Evolutionary conservation across 2,888 invertebrate genomes (phyloP).

Genomic region (Schizotus pectinicornis): DNA sequence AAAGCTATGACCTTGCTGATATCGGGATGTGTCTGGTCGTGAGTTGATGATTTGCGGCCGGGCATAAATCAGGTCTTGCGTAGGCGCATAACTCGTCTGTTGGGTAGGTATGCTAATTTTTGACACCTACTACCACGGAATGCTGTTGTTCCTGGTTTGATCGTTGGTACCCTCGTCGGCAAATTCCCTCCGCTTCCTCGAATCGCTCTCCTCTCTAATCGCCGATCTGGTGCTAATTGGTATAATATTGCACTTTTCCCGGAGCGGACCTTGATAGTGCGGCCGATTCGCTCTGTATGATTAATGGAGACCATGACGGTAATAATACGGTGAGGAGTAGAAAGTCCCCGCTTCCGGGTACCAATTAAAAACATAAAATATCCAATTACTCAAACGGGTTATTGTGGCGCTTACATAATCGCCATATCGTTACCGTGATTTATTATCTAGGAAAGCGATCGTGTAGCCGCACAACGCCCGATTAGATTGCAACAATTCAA

Average conservation of each 20-base stretch:
- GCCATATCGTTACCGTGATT: constrained; percentile 3
- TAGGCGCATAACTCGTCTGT: no score
- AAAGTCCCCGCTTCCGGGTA: constrained; percentile 23
- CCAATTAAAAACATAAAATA: constrained; percentile 23
- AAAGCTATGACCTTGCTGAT: no score
- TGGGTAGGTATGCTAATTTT: no score
- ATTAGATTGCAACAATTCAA: constrained; percentile 25
- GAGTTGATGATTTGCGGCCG: no score
- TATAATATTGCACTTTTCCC: not conserved
- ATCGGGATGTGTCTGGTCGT: no score
- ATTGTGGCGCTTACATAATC: constrained; percentile 6
- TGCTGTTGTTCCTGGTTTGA: no score
- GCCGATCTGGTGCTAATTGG: not conserved
- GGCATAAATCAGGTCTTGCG: no score
- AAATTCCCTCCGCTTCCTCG: not conserved
- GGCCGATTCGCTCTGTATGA: constrained; percentile 4
- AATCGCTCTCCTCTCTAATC: not conserved
- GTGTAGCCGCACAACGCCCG: constrained; percentile 3
- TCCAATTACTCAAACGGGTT: constrained; percentile 1
- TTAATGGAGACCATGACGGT: not conserved
- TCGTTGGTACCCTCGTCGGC: no score
- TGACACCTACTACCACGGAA: no score
- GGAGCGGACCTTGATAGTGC: not conserved
- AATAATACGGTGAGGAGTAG: not conserved
- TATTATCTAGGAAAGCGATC: constrained; percentile 10